Evolutionary conservation across 2,797 vertebrate genomes (phyloP).

Genomic region (Karalla daura): DNA sequence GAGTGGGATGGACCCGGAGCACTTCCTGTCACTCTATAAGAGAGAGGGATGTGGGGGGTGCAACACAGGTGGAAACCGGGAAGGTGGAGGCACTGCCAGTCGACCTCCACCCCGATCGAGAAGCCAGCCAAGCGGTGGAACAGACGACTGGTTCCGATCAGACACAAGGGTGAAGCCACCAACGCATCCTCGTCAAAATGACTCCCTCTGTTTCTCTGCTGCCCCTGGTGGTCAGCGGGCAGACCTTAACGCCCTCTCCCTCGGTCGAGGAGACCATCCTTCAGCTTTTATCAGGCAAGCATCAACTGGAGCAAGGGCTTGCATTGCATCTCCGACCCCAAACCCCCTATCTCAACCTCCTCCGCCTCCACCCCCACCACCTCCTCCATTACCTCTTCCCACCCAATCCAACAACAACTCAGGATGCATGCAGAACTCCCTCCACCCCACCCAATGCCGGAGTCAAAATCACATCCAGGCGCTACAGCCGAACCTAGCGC

Average conservation of each 20-base stretch:
- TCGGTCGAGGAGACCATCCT: slow-evolving; percentile 89
- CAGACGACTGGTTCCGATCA: slow-evolving; percentile 79
- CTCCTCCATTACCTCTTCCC: slow-evolving; percentile 71
- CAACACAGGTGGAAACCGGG: slow-evolving; percentile 38
- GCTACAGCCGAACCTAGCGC: slow-evolving; percentile 76
- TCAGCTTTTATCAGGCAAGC: slow-evolving; percentile 90
- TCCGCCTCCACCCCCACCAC: slow-evolving; percentile 82
- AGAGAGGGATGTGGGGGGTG: slow-evolving; percentile 58
- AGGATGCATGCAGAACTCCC: slow-evolving; percentile 85
- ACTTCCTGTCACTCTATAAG: slow-evolving; percentile 64
- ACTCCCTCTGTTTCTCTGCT: slow-evolving; percentile 92
- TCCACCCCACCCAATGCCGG: slow-evolving; percentile 83
- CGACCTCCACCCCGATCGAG: slow-evolving; percentile 70
- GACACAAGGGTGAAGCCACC: slow-evolving; percentile 78
- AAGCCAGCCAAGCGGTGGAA: slow-evolving; percentile 70
- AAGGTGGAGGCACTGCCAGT: slow-evolving; percentile 40
- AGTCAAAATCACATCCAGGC: slow-evolving; percentile 87
- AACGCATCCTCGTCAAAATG: slow-evolving; percentile 79
- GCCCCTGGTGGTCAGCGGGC: slow-evolving; percentile 88
- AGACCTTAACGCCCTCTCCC: slow-evolving; percentile 89
- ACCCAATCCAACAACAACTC: slow-evolving; percentile 82
- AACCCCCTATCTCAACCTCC: slow-evolving; percentile 80
- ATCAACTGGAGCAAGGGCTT: slow-evolving; percentile 78
- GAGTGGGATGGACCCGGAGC: slow-evolving; percentile 66
- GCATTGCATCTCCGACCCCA: slow-evolving; percentile 87